Percentiles rank a stretch among this genome's conserved stretches.
Evolutionary conservation across 1,140 invertebrate species (phyloP).

Genomic region (Homarus americanus): DNA sequence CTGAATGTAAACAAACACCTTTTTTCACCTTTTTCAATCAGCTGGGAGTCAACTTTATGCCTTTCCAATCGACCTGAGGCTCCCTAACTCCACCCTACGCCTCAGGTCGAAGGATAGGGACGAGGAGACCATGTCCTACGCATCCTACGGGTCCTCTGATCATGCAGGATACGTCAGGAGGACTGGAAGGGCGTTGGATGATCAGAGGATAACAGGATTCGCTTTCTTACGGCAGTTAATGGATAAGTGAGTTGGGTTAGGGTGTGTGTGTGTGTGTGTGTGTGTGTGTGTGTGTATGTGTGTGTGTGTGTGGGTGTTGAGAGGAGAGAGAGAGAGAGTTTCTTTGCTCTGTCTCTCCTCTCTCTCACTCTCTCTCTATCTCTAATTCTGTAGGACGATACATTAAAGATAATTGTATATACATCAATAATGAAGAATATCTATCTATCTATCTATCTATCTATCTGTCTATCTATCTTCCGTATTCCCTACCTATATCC

Average conservation of each 20-base stretch:
- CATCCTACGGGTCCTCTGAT: not conserved
- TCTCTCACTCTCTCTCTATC: no score
- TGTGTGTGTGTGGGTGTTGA: no score
- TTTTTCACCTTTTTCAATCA: not conserved
- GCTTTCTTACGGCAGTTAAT: constrained; percentile 36
- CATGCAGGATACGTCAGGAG: constrained; percentile 12
- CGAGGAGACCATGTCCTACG: not conserved
- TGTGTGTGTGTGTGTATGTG: no score
- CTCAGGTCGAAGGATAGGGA: not conserved
- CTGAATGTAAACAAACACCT: not conserved
- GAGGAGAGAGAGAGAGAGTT: not conserved
- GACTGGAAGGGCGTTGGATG: not conserved
- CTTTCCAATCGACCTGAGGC: constrained; percentile 37
- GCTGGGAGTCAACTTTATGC: constrained; percentile 45
- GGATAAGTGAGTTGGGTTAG: constrained; percentile 34
- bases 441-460: no score
- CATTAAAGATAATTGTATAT: no score
- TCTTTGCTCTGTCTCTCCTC: no score
- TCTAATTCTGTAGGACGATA: no score
- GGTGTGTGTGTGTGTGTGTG: no score
- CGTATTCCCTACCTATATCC: no score
- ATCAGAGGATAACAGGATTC: constrained; percentile 36
- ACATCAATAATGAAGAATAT: no score
- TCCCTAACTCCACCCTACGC: constrained; percentile 45
- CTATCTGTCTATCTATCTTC: no score